phyloP scores from a whole-genome alignment of 1,140 invertebrate genomes.

The Frieseomelitta varia region DNA sequence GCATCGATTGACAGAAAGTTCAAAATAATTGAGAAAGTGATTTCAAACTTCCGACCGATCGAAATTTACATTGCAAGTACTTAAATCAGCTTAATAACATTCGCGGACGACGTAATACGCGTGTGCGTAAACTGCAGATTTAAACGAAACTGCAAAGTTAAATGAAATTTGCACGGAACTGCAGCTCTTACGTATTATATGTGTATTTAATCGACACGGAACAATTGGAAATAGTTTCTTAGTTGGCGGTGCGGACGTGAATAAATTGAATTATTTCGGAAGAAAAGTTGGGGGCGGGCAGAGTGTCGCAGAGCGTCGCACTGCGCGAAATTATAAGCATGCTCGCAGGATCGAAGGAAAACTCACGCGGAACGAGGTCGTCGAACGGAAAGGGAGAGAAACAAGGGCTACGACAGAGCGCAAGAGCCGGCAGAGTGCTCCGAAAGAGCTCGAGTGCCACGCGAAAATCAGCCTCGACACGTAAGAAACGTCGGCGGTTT shows the following conservation, averaged over 20 bases:
- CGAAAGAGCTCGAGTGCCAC: slow-evolving; percentile 3
- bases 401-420: slow-evolving; percentile 8
- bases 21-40: neutral
- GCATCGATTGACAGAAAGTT: neutral
- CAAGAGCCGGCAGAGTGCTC: neutral
- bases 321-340: slow-evolving; percentile 41
- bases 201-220: neutral
- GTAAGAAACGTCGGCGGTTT: slow-evolving; percentile 28
- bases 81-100: neutral
- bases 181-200: neutral
- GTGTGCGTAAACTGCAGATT: neutral
- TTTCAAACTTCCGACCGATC: neutral
- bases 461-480: slow-evolving; percentile 14
- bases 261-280: neutral
- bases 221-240: neutral
- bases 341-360: slow-evolving; percentile 37
- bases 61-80: neutral
- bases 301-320: slow-evolving; percentile 41
- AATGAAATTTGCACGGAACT: neutral
- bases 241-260: neutral
- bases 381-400: slow-evolving; percentile 34
- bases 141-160: neutral
- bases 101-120: neutral
- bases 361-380: slow-evolving; percentile 40
- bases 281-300: neutral